A percentile compares a stretch with the other conserved stretches of the same genome.
These are phyloP conservation scores for Dromas ardeola DNA, from an alignment of 2,113 vertebrate species.

Conservation along the genomic window DNA sequence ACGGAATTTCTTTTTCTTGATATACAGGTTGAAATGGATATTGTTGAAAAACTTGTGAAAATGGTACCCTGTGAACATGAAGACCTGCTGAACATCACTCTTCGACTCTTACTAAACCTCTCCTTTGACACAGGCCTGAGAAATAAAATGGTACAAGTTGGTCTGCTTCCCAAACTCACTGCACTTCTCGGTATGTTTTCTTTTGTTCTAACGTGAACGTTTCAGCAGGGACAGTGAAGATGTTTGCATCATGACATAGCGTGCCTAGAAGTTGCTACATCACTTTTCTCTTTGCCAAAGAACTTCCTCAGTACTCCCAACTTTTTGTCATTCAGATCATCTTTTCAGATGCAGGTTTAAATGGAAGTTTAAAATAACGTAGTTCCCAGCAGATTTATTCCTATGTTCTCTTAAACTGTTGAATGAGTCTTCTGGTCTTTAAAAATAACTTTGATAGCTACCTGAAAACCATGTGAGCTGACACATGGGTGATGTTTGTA, in stretches of 20 bases:
- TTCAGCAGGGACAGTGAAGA: neutral
- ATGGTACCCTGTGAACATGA: constrained; percentile 89
- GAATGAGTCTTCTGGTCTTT: neutral
- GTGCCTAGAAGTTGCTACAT: neutral
- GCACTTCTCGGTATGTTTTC: constrained; percentile 82
- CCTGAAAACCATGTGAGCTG: neutral
- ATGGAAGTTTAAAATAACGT: neutral
- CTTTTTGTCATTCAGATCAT: neutral
- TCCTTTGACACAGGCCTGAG: constrained; percentile 91
- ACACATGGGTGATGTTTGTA: neutral
- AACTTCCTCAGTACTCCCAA: neutral
- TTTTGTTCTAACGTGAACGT: neutral
- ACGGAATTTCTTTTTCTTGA: neutral
- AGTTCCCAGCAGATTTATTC: neutral
- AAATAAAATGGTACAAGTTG: constrained; percentile 91
- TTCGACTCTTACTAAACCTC: constrained; percentile 88
- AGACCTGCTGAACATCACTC: constrained; percentile 86
- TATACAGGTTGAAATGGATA: constrained; percentile 86
- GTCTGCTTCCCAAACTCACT: constrained; percentile 88
- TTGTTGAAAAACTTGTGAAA: constrained; percentile 87
- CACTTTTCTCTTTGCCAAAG: neutral
- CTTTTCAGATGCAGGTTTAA: neutral
- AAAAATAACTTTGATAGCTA: neutral
- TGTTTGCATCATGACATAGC: neutral
- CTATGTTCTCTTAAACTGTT: neutral